Base-by-base conservation (phyloP, 1,140 invertebrate genomes). In the Paralvinella palmiformis region DNA sequence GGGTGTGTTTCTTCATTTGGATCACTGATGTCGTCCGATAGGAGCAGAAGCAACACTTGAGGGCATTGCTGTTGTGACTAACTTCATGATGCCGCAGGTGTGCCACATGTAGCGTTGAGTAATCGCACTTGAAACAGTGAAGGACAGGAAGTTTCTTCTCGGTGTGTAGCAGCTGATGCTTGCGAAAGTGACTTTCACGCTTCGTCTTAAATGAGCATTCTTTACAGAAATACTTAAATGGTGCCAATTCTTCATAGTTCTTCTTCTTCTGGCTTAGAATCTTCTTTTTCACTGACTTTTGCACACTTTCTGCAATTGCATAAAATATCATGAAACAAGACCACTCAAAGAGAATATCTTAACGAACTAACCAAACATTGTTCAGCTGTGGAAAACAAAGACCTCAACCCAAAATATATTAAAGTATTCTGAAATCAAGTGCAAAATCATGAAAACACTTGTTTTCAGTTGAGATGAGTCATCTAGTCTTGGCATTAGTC, bases 201-300 rank as follows among this genome's bases (percentile, higher is more conserved):
- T 78, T 80, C 15, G 73, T 75, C 60, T 79, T 80, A 60, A 81
- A 81, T 1, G 79, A 81, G 68, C 79, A 81, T 15, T 71, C 59
- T 6, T 72, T 65, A 64, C 79, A 81, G 65, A 74, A 77, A 63
- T 74, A 77, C 63, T 80, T 81, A 63, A 74, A 80, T 5, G 72
- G 71, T 6, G 69, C 64, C 13, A 66, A 35, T 20, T 61, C 48
- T 59, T 78, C 75, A 29, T 75, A 73, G 41, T 74, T 68, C 44
- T 74, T 77, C 36, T 66, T 69, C n/a, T n/a, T n/a, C n/a, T n/a
- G n/a, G n/a, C n/a, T n/a, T n/a, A n/a, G n/a, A n/a, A n/a, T n/a
- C n/a, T n/a, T n/a, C n/a, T n/a, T n/a, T n/a, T n/a, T n/a, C n/a
- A n/a, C n/a, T n/a, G n/a, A n/a, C n/a, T n/a, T n/a, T n/a, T n/a